These are phyloP conservation scores for Troides oblongomaculatus DNA, from an alignment of 2,888 invertebrate species.

Conservation along the genomic window DNA sequence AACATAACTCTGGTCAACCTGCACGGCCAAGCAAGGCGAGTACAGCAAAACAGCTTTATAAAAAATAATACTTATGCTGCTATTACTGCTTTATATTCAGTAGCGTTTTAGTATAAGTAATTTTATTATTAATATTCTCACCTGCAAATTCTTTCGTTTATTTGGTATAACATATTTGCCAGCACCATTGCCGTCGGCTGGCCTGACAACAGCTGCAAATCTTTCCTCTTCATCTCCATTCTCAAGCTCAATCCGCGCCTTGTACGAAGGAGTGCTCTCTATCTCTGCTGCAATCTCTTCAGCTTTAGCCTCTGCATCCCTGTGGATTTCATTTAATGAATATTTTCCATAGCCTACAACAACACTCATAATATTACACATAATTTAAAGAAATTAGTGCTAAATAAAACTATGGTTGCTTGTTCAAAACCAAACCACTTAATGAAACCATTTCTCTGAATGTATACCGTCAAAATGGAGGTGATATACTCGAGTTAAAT, in stretches of 20 bases:
- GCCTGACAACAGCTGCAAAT: constrained; percentile 91
- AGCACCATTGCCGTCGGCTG: constrained; percentile 55
- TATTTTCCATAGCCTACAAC: no score
- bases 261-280: constrained; percentile 90
- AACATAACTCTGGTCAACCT: neutral
- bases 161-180: constrained; percentile 89
- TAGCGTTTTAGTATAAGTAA: no score
- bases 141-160: constrained; percentile 85
- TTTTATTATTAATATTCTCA: constrained; percentile 36
- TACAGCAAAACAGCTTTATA: neutral
- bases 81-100: no score
- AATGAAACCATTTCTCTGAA: no score
- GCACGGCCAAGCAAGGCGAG: no score
- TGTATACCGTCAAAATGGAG: no score
- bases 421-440: no score
- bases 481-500: no score
- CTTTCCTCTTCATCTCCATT: constrained; percentile 95
- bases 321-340: constrained; percentile 37
- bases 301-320: constrained; percentile 91
- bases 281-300: constrained; percentile 95
- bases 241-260: constrained; percentile 90
- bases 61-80: neutral
- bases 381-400: no score
- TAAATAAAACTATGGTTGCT: no score
- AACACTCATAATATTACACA: no score